Conservation (phyloP, 2,888 invertebrate species). For the Antheraea yamamai region DNA sequence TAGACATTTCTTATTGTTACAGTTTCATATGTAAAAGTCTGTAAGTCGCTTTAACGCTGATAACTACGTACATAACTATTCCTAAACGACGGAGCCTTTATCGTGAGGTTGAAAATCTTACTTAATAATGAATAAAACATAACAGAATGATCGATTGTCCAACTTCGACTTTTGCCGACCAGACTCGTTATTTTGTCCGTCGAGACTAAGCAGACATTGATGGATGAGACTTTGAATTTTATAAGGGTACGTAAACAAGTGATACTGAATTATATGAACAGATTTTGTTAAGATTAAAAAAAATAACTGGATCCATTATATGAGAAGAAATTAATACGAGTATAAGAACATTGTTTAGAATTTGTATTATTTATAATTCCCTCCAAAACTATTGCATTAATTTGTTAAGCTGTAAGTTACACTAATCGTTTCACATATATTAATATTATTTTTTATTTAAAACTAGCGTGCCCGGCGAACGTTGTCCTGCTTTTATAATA, state of each 20-base stretch:
- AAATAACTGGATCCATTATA: neutral
- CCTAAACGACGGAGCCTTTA: neutral
- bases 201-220: slow-evolving; percentile 29
- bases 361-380: too few species aligned
- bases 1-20: too few species aligned
- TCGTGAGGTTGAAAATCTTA: neutral
- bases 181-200: slow-evolving; percentile 19
- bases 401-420: too few species aligned
- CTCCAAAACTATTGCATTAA: too few species aligned
- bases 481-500: too few species aligned
- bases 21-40: too few species aligned
- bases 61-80: neutral
- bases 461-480: too few species aligned
- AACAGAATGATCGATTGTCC: slow-evolving; percentile 21
- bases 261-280: neutral
- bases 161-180: slow-evolving; percentile 14
- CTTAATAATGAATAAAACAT: slow-evolving; percentile 6
- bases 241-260: slow-evolving; percentile 12
- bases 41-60: too few species aligned
- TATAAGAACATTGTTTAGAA: too few species aligned
- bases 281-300: neutral
- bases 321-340: too few species aligned
- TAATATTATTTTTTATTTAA: too few species aligned
- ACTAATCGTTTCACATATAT: too few species aligned
- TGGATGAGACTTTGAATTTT: slow-evolving; percentile 24